Percentiles rank a stretch among this genome's conserved stretches.
Conservation (phyloP, 2,888 invertebrate genomes). For the Leptinotarsa juncta region DNA sequence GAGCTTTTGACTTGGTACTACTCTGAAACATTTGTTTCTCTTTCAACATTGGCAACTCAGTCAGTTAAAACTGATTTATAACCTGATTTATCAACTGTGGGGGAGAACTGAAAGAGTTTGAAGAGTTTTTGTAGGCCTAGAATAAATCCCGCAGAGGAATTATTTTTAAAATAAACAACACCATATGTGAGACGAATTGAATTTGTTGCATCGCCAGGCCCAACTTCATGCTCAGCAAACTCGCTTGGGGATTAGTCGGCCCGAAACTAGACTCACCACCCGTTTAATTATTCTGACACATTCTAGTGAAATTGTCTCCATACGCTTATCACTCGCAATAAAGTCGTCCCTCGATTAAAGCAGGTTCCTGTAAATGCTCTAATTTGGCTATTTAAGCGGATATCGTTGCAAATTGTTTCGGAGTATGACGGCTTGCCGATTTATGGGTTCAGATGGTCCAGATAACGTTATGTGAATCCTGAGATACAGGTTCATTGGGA, state of each 20-base stretch:
- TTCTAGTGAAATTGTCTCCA: conserved; percentile 35
- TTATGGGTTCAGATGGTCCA: conserved; percentile 48
- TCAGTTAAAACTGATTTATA: too few relatives aligned
- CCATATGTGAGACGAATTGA: background rate
- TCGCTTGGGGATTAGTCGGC: background rate
- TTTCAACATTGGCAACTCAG: too few relatives aligned
- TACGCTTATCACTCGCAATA: conserved; percentile 38
- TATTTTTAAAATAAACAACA: background rate
- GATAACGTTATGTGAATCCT: conserved; percentile 40
- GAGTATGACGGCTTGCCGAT: conserved; percentile 49
- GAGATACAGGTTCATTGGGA: conserved; percentile 42
- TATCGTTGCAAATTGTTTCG: conserved; percentile 50
- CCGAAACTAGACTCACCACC: conserved; percentile 23
- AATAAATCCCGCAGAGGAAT: background rate
- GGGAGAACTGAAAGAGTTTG: too few relatives aligned
- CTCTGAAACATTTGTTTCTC: too few relatives aligned
- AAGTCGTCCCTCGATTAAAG: conserved; percentile 39
- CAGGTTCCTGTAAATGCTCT: conserved; percentile 35
- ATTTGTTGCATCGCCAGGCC: conserved; percentile 16
- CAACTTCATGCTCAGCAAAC: conserved; percentile 10
- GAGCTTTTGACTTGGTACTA: too few relatives aligned
- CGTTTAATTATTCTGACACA: conserved; percentile 36
- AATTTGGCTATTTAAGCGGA: conserved; percentile 27
- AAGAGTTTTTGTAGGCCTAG: background rate
- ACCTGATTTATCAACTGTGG: too few relatives aligned